phyloP scores from a whole-genome alignment of 1,140 invertebrate genomes.

The Zaprionus africanus region DNA sequence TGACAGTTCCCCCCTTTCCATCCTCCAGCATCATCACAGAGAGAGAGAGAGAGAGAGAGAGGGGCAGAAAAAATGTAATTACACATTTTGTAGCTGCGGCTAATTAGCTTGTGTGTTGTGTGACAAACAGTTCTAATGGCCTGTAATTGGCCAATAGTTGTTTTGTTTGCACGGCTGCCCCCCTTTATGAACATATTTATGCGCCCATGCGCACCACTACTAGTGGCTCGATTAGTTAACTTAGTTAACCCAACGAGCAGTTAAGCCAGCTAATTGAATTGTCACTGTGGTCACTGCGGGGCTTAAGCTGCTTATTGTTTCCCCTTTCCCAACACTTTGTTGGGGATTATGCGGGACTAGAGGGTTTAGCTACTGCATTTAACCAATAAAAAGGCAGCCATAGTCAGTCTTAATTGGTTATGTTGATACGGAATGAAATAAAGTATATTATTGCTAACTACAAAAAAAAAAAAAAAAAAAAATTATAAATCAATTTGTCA shows the following conservation, averaged over 20 bases:
- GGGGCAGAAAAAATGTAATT: not conserved
- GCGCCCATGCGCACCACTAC: not conserved
- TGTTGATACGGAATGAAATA: not conserved
- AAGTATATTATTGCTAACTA: not conserved
- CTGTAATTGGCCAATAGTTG: slow-evolving; percentile 2
- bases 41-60: not conserved
- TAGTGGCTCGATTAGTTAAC: not conserved
- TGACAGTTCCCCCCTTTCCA: not conserved
- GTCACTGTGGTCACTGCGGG: slow-evolving; percentile 3
- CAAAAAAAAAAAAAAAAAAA: too few relatives aligned
- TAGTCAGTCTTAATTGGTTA: not conserved
- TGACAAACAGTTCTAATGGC: slow-evolving; percentile 7
- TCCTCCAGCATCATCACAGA: not conserved
- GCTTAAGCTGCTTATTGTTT: not conserved
- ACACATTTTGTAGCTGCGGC: slow-evolving; percentile 10
- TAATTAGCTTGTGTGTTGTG: slow-evolving; percentile 7
- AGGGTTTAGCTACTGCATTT: not conserved
- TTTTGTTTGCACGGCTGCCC: not conserved
- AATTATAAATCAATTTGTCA: not conserved
- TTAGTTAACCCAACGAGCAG: not conserved
- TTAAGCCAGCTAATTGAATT: slow-evolving; percentile 5
- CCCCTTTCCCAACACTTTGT: not conserved
- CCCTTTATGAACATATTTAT: not conserved
- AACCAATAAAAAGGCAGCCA: not conserved
- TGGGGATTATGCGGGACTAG: not conserved